Evolutionary conservation across 1,140 invertebrate genomes (phyloP).

Genomic region (Leptinotarsa lineolata): DNA sequence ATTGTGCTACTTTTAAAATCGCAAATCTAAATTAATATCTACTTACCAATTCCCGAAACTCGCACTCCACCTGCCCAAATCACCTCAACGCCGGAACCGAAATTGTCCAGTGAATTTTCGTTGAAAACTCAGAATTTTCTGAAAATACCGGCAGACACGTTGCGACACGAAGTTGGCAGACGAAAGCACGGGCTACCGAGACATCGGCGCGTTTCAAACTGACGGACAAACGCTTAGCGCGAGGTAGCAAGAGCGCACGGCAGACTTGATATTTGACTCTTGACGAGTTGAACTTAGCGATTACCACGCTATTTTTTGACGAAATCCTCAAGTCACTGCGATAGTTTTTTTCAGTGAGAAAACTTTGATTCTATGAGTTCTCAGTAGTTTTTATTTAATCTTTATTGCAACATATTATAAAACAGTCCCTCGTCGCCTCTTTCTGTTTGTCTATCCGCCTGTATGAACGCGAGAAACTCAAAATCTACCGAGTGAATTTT

Average conservation of each 20-base stretch:
- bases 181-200: neutral
- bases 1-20: neutral
- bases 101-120: neutral
- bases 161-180: constrained; percentile 2
- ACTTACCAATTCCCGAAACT: neutral
- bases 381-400: no score
- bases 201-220: constrained; percentile 12
- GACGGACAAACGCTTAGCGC: constrained; percentile 5
- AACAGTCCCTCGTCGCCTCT: no score
- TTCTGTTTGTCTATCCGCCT: no score
- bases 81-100: neutral
- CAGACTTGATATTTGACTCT: constrained; percentile 3
- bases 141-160: constrained; percentile 7
- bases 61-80: neutral
- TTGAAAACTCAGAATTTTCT: neutral
- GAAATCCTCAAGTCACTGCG: neutral
- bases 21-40: neutral
- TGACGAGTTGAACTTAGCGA: neutral
- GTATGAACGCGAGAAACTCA: no score
- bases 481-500: no score
- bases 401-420: no score
- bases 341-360: no score
- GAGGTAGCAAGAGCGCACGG: neutral
- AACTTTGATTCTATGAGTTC: no score
- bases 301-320: neutral